Evolutionary conservation across 2,888 invertebrate genomes (phyloP), one percentile per base, ranked within the genome.

Genomic region (Oscheius sp.): DNA sequence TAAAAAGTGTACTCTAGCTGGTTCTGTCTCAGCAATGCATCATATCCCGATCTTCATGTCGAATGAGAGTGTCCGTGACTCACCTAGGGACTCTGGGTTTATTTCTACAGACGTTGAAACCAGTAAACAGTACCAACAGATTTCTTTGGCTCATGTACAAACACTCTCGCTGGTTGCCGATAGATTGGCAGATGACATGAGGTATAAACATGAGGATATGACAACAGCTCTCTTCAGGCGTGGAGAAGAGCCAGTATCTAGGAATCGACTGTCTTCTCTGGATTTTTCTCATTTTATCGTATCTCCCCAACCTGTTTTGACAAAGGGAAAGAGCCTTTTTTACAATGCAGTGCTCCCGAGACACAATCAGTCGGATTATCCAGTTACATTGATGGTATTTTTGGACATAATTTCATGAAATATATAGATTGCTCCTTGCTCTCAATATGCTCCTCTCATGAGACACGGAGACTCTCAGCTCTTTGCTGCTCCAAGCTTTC

Each of bases 401-500:
- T 9, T 14, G 33, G 12, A 20, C 9, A 56, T 4, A 32, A 12
- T 56, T 6, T 56, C 9, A 20, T 20, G 14, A 24, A 9, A n/a
- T 26, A 20, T 70, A 36, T 57, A 75, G 82, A 77, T 82, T 33
- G 78, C 80, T 17, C 82, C 82, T 14, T 77, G 81, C 30, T 77
- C 78, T 12, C 81, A 80, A 67, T 82, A 82, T 64, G 80, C 79
- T 20, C 82, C 82, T 28, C 66, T 82, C 2, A 75, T 82, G 77
- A 70, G 81, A 22, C 74, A 78, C 61, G 74, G 74, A 12, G 78
- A 81, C 17, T 73, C 75, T n/a, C 73, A 74, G 59, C 73, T 75
- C 24, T 82, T 80, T 57, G 73, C 76, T 2, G 72, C 81, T 8
- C 76, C 78, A 1, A 67, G 72, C 4, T 77, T 82, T 62, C 51